Base-by-base conservation (phyloP, 1,140 invertebrate genomes). In the Zaprionus ornatus region DNA sequence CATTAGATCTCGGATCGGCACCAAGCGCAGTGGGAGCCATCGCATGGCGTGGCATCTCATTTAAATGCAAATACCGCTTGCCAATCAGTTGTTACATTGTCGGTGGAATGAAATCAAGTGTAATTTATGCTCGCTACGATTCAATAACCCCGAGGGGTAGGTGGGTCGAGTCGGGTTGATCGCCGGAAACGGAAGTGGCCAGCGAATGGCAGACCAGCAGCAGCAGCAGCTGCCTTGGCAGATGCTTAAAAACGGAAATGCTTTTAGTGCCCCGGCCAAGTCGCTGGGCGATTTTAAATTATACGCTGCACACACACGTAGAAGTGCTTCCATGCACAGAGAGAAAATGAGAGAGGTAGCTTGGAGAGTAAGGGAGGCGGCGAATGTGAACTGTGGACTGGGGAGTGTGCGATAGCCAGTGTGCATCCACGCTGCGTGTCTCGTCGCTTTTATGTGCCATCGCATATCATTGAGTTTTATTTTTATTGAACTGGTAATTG, bases 401-500 rank as follows among this genome's bases (percentile, higher is more conserved):
- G 25, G 52, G 35, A 61, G 19, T 50, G 45, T 50, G 45, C 45
- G 45, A 50, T 50, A 32, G 69, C 64, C 48, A 55, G 52, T 25
- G 21, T 55, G 52, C 52, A 55, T 21, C 23, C 23, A 27, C 15
- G 35, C 62, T 50, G 45, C 61, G 59, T 55, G 50, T 57, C 77
- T 57, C 78, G 45, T 62, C 42, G 79, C 70, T 81, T 85, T 81
- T 85, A 85, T 85, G 78, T 66, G 52, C 55, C 74, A 61, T 57
- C 74, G 82, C 82, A 86, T 86, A 77, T 81, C 83, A 80, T 86
- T 86, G 82, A 82, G 77, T 80, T 86, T 86, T 86, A 86, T 86
- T 86, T 86, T 86, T 86, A 86, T 86, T 86, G 83, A 86, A 82
- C 79, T 74, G 79, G 82, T 86, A 86, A 86, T 86, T 86, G 83